These are phyloP conservation scores for Xylophagus ater DNA, from an alignment of 2,888 invertebrate genomes.

Conservation along the genomic window DNA sequence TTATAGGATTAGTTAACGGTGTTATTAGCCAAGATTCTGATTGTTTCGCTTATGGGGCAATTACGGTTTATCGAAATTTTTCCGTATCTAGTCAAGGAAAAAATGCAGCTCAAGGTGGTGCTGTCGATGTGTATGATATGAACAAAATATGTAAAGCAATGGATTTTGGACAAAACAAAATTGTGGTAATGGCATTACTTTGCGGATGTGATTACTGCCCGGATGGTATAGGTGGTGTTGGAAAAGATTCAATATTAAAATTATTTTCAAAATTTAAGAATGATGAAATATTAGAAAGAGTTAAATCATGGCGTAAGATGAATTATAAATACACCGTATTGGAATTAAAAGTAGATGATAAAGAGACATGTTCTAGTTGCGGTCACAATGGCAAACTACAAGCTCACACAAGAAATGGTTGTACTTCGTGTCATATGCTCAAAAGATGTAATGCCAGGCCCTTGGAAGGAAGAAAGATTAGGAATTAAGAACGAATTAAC, in stretches of 20 bases:
- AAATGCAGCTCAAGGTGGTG: constrained; percentile 53
- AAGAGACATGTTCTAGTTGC: constrained; percentile 56
- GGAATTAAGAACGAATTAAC: constrained; percentile 56
- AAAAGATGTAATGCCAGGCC: constrained; percentile 50
- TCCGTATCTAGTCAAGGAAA: constrained; percentile 60
- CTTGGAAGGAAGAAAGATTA: constrained; percentile 54
- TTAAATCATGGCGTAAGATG: constrained; percentile 54
- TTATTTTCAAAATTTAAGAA: constrained; percentile 55
- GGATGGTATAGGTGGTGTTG: constrained; percentile 64
- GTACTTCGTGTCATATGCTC: constrained; percentile 49
- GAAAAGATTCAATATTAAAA: constrained; percentile 65
- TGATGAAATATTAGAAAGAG: constrained; percentile 49
- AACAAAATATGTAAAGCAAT: constrained; percentile 50
- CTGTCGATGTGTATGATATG: constrained; percentile 68
- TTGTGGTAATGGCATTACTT: constrained; percentile 72
- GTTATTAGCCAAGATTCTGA: constrained; percentile 89
- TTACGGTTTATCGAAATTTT: constrained; percentile 74
- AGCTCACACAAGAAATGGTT: constrained; percentile 53
- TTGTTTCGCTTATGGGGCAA: constrained; percentile 84
- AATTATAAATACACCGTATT: constrained; percentile 43
- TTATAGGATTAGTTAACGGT: constrained; percentile 64
- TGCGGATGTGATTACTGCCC: constrained; percentile 80
- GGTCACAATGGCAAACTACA: constrained; percentile 56
- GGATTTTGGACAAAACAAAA: constrained; percentile 67
- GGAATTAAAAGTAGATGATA: constrained; percentile 43